Evolutionary conservation across 2,797 vertebrate genomes (phyloP).

Genomic region (Podarcis siculus): DNA sequence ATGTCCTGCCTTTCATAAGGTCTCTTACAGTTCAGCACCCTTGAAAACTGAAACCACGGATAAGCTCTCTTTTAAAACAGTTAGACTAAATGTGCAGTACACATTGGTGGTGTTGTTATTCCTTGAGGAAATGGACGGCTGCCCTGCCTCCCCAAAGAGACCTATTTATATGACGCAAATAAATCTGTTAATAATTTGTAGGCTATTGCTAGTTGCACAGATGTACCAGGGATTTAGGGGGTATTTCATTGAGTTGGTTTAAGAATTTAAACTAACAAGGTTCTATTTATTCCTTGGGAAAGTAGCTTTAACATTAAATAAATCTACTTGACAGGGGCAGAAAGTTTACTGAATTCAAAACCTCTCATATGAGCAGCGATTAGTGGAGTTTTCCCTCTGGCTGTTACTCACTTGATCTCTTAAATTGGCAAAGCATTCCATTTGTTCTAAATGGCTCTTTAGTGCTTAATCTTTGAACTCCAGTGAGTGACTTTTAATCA

Average conservation of each 20-base stretch:
- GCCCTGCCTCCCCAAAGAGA: constrained; percentile 20
- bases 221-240: constrained; percentile 38
- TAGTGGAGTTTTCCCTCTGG: constrained; percentile 47
- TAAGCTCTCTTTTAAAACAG: not conserved
- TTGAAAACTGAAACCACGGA: not conserved
- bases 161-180: constrained; percentile 34
- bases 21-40: not conserved
- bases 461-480: constrained; percentile 63
- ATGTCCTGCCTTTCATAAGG: not conserved
- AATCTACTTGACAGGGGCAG: not conserved
- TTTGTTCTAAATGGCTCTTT: constrained; percentile 55
- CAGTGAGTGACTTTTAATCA: constrained; percentile 35
- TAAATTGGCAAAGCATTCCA: constrained; percentile 30
- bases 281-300: constrained; percentile 33
- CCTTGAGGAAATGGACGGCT: constrained; percentile 16
- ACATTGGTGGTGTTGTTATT: not conserved
- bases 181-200: constrained; percentile 64
- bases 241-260: constrained; percentile 15
- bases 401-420: constrained; percentile 51
- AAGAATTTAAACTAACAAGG: constrained; percentile 37
- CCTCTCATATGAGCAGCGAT: constrained; percentile 5
- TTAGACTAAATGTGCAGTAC: constrained; percentile 27
- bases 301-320: constrained; percentile 16
- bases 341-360: constrained; percentile 31
- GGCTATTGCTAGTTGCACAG: constrained; percentile 37